Evolutionary conservation across 2,888 invertebrate species (phyloP).

Genomic region (Tinea pellionella): DNA sequence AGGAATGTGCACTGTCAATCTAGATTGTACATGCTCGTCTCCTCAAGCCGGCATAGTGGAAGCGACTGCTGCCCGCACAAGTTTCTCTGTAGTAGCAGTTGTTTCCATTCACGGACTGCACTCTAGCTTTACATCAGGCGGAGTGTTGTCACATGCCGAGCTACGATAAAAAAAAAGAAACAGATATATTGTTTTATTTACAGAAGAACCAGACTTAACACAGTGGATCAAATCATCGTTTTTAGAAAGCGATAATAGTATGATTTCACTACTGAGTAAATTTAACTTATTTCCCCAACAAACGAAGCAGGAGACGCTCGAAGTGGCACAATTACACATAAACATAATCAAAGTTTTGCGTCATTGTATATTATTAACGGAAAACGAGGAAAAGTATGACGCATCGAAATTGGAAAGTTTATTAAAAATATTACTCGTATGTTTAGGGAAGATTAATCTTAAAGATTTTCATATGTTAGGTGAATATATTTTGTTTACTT

Average conservation of each 20-base stretch:
- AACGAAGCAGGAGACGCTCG: conserved; percentile 41
- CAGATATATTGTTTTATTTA: too few relatives aligned
- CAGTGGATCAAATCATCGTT: conserved; percentile 46
- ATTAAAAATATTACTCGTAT: conserved; percentile 47
- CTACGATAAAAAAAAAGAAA: too few relatives aligned
- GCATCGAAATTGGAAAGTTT: conserved; percentile 41
- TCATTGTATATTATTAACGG: conserved; percentile 36
- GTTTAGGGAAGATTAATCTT: conserved; percentile 48
- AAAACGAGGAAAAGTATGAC: conserved; percentile 34
- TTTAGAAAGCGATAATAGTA: conserved; percentile 40
- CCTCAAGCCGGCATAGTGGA: too few relatives aligned
- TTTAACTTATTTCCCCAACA: conserved; percentile 48
- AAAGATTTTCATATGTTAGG: conserved; percentile 61
- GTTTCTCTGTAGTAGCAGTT: too few relatives aligned
- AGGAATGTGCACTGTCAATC: too few relatives aligned
- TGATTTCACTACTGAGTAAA: conserved; percentile 43
- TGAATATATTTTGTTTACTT: conserved; percentile 24
- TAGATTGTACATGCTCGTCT: too few relatives aligned
- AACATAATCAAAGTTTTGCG: conserved; percentile 47
- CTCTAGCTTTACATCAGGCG: too few relatives aligned
- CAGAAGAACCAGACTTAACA: conserved; percentile 32
- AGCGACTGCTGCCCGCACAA: too few relatives aligned
- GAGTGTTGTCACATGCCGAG: too few relatives aligned
- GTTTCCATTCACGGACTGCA: too few relatives aligned
- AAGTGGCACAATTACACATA: conserved; percentile 48